Evolutionary conservation across 2,113 vertebrate genomes (phyloP).

Genomic region (Pelusios castaneus): DNA sequence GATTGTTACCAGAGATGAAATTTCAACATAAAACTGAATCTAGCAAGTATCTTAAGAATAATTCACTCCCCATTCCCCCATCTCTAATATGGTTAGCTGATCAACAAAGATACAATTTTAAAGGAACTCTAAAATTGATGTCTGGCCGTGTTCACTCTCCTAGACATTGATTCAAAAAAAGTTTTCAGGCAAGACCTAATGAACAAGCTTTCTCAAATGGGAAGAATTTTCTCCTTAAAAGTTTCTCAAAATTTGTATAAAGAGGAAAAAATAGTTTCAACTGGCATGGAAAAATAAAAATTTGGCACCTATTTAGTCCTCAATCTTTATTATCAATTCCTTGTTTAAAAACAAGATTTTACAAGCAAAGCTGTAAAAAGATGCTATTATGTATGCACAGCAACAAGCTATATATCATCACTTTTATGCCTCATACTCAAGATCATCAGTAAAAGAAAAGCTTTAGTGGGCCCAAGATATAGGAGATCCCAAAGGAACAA

Average conservation of each 20-base stretch:
- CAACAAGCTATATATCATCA: neutral
- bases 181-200: neutral
- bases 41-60: neutral
- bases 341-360: neutral
- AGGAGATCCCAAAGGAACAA: neutral
- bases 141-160: neutral
- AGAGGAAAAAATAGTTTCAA: neutral
- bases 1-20: neutral
- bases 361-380: conserved; percentile 22
- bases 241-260: neutral
- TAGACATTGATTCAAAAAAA: neutral
- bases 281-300: too few relatives aligned
- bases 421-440: neutral
- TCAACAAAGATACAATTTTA: neutral
- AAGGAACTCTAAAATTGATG: neutral
- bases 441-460: neutral
- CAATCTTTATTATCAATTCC: neutral
- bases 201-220: neutral
- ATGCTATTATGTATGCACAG: neutral
- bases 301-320: neutral
- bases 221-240: neutral
- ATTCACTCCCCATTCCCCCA: neutral
- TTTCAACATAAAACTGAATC: neutral
- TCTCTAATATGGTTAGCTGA: neutral
- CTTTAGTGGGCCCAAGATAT: neutral